Evolutionary conservation across 1,140 invertebrate genomes (phyloP), one percentile per base, ranked within the genome.

Genomic region (Zaprionus lachaisei): DNA sequence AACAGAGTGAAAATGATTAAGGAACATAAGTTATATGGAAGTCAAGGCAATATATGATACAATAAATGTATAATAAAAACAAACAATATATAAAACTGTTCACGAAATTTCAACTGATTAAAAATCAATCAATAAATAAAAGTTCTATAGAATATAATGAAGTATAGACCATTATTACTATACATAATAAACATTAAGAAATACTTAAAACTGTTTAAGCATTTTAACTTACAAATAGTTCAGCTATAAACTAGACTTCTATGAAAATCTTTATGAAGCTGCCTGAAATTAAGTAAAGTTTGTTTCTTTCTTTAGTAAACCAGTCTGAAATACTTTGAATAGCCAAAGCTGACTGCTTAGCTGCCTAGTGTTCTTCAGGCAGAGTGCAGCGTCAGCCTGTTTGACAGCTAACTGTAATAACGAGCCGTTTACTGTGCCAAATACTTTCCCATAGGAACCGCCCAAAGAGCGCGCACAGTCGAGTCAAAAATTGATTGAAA

Each of bases 351-450:
- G 1, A 3, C 44, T 22, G 6, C n/a, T 4, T 38, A 15, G 20
- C 54, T 22, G 14, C 47, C 41, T 37, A 62, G 60, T 5, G 5
- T 57, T 47, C 54, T 67, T 9, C 7, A n/a, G 37, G 24, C 9
- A 5, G 41, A 57, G 34, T 34, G 55, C 41, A 44, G 37, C 14
- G 14, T 7, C 22, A 58, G 61, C 68, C 73, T 54, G 61, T 60
- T 65, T 65, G 55, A 66, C 60, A 37, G 81, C 65, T 89, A 84
- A 90, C 84, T 89, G 84, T 90, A 84, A 77, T 80, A 87, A 72
- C 78, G 61, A 83, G 81, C 72, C 85, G 85, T 69, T 89, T 80
- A 83, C 74, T 87, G 85, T 89, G 84, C 85, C 84, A 89, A 89
- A 89, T 89, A 89, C 85, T 89, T 89, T 89, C 85, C 81, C 79